Base-by-base conservation (phyloP, 2,113 vertebrate genomes). In the Xenopus borealis region DNA sequence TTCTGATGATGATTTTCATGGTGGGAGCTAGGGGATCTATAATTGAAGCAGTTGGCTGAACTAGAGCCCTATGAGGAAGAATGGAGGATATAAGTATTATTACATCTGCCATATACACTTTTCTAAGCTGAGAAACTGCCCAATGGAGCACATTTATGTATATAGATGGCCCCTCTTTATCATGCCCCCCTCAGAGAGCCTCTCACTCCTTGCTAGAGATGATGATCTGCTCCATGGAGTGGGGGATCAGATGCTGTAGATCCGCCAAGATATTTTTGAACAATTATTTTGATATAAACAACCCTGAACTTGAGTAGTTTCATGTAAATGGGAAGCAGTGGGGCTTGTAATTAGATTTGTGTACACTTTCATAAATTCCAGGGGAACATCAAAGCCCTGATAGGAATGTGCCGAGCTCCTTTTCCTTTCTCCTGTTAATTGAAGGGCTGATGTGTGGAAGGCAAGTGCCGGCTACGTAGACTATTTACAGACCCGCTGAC, bases 331-430 rank as follows among this genome's bases (percentile, higher is more conserved):
- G 84, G 85, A 88, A 88, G 85, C 88, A 89, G 82, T 88, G 84
- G 85, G 84, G 83, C 85, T 87, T 87, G 83, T 89, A 88, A 88
- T 89, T 87, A 87, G 85, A 87, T 87, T 87, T 85, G 86, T 88
- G 85, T 86, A 89, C 84, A 88, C 83, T 88, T 88, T 85, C 85
- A 88, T 89, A 89, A 88, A 89, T 88, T 87, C 85, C 85, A 79
- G 83, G 81, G 83, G 85, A 88, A 86, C 85, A 89, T 87, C 86
- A 87, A 83, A 88, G 83, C 84, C 1, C 0, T 83, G 85, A 85
- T 87, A 85, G 86, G 86, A 88, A 83, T 81, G 80, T 81, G 81
- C 81, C 82, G 82, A 80, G 80, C 81, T 86, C 85, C 85, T 88
- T 86, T 82, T 40, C 85, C 82, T 83, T 88, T 85, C 86, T 87